A percentile compares a stretch with the other conserved stretches of the same genome.
These are phyloP conservation scores for Hyphantria cunea DNA, from an alignment of 1,140 invertebrate genomes.

Conservation along the genomic window DNA sequence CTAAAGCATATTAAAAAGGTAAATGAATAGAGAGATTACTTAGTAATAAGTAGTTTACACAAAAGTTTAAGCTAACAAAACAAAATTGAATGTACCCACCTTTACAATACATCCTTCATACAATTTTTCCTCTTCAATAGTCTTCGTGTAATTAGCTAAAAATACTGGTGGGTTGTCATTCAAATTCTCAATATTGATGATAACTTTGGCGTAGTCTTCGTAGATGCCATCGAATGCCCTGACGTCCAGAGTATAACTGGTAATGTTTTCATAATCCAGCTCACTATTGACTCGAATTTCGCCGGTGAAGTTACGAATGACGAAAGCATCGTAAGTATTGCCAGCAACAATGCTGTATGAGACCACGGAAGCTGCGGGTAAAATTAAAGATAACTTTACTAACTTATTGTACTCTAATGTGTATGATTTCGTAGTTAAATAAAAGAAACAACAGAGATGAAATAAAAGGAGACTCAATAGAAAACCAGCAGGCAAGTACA, in stretches of 20 bases:
- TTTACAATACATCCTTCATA: constrained; percentile 85
- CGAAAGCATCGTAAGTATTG: constrained; percentile 89
- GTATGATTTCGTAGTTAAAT: too few species aligned
- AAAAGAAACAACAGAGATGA: too few species aligned
- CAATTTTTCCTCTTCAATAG: constrained; percentile 86
- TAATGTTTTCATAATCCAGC: constrained; percentile 93
- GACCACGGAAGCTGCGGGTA: constrained; percentile 86
- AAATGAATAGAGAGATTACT: too few species aligned
- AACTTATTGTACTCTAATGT: not conserved
- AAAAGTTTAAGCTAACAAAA: too few species aligned
- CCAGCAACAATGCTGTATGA: constrained; percentile 90
- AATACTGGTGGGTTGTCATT: constrained; percentile 93
- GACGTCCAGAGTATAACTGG: constrained; percentile 89
- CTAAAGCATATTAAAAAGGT: too few species aligned
- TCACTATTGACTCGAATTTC: constrained; percentile 88
- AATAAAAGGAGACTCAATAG: too few species aligned
- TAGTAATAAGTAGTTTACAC: too few species aligned
- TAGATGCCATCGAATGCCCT: constrained; percentile 90
- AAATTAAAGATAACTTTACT: constrained; percentile 14
- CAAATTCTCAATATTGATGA: constrained; percentile 90
- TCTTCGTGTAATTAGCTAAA: constrained; percentile 85
- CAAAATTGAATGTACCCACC: constrained; percentile 46
- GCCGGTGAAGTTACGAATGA: constrained; percentile 90
- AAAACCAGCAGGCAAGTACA: too few species aligned
- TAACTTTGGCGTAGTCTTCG: constrained; percentile 88